Base-by-base conservation (phyloP, 2,888 invertebrate species). In the Drosophila subsilvestris region DNA sequence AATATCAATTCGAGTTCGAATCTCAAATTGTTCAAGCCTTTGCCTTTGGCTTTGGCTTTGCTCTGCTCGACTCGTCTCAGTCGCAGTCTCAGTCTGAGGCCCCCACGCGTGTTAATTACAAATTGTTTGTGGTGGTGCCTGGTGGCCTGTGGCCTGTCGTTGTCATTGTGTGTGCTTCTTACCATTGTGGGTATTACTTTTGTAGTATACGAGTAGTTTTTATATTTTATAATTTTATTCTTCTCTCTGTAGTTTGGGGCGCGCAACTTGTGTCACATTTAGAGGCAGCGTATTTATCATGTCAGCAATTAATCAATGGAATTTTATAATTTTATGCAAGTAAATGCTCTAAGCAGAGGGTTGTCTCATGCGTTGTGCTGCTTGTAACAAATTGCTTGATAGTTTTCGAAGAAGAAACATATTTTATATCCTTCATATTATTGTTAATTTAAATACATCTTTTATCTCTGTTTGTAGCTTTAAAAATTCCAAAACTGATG, bases 21-120 rank as follows among this genome's bases (percentile, higher is more conserved):
- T 61, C 32, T 42, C 9, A 70, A 68, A 63, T 27, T 66, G 51
- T 57, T 60, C 48, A 43, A 53, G 60, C 56, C 56, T 66, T 57
- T 68, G 62, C 43, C 63, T 43, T 3, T 20, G 20, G 20, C 22
- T 25, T 25, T 25, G 25, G 25, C 25, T 25, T 6, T 25, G 5
- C 25, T 25, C 25, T 4, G 5, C 25, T 6, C 55, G 42, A 37
- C n/a, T 59, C 53, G 68, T 70, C 69, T 61, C 66, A 56, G 74
- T 63, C 53, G 65, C 63, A 80, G 79, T 74, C 69, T 55, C 66
- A 56, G 82, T 76, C 37, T 14, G 37, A 7, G 37, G 37, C 37
- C 37, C 85, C 85, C 85, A 86, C 85, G 88, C 88, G 85, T 81
- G 82, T 79, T 80, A 89, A 89, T 87, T 89, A 89, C 88, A 89